Percentiles rank a stretch among this genome's conserved stretches.
phyloP scores from a whole-genome alignment of 2,888 invertebrate genomes.

The Cantharis rustica region DNA sequence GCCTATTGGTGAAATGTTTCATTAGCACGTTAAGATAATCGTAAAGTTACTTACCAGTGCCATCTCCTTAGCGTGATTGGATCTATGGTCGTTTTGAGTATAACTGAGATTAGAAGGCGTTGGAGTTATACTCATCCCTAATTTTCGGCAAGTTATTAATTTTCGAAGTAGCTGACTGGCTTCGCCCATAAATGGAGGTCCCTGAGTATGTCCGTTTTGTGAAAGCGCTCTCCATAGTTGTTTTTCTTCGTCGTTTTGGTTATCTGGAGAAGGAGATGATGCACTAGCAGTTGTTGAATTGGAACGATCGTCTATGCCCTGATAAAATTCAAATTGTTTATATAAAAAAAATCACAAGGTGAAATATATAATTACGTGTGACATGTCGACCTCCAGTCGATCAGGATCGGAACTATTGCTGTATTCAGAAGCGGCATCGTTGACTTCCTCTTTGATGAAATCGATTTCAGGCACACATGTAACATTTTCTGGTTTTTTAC shows the following conservation, averaged over 20 bases:
- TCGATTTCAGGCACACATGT: slow-evolving; percentile 54
- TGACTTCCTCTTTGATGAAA: slow-evolving; percentile 51
- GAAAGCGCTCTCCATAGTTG: slow-evolving; percentile 64
- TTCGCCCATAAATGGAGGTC: slow-evolving; percentile 63
- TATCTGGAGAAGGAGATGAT: slow-evolving; percentile 52
- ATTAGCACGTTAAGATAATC: not conserved
- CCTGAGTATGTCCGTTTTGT: slow-evolving; percentile 59
- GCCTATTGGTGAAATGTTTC: slow-evolving; percentile 5
- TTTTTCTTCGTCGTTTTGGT: slow-evolving; percentile 47
- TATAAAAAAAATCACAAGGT: not conserved
- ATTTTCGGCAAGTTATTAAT: slow-evolving; percentile 76
- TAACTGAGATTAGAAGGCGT: slow-evolving; percentile 49
- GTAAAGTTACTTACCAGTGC: slow-evolving; percentile 8
- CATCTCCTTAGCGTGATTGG: slow-evolving; percentile 27
- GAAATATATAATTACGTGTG: slow-evolving; percentile 48
- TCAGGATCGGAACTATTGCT: slow-evolving; percentile 78
- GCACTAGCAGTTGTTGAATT: slow-evolving; percentile 53
- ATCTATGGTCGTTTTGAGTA: slow-evolving; percentile 39
- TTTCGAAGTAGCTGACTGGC: slow-evolving; percentile 76
- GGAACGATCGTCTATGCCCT: slow-evolving; percentile 53
- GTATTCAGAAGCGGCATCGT: slow-evolving; percentile 57
- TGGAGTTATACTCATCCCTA: slow-evolving; percentile 67
- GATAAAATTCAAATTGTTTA: not conserved
- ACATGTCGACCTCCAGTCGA: slow-evolving; percentile 73
- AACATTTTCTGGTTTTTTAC: slow-evolving; percentile 51